Evolutionary conservation across 2,113 vertebrate species (phyloP).

Genomic region (Rhinolophus sinicus): DNA sequence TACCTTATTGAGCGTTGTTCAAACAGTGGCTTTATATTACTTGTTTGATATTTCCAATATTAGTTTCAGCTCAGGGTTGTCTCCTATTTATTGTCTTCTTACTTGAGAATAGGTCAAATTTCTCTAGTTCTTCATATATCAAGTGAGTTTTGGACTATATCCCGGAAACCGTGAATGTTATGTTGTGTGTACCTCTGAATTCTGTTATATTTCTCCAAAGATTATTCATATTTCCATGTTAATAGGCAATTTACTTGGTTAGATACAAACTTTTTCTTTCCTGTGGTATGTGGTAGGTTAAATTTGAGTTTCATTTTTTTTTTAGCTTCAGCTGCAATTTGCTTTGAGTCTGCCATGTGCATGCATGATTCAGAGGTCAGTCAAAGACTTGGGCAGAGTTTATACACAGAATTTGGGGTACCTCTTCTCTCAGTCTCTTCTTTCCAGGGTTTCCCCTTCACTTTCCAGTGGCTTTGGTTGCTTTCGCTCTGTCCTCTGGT

Average conservation of each 20-base stretch:
- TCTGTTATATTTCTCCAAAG: slow-evolving; percentile 8
- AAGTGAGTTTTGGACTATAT: background rate
- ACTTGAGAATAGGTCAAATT: background rate
- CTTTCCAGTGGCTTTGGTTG: background rate
- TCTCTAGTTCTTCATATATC: background rate
- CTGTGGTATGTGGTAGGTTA: background rate
- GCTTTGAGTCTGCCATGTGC: background rate
- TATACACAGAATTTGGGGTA: background rate
- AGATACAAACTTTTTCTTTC: background rate
- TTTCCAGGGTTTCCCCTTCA: background rate
- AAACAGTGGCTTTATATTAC: background rate
- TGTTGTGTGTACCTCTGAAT: background rate
- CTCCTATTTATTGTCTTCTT: background rate
- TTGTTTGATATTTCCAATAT: background rate
- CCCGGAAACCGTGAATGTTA: background rate
- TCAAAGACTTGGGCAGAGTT: background rate
- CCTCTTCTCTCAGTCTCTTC: background rate
- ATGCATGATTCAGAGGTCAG: background rate
- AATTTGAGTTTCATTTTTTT: background rate
- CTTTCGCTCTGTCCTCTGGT: background rate
- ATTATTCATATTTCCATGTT: background rate
- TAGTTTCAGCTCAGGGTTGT: background rate
- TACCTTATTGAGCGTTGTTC: background rate
- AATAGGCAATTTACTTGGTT: background rate
- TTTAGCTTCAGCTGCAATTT: background rate